Evolutionary conservation across 2,888 invertebrate genomes (phyloP), one percentile per base, ranked within the genome.

Genomic region (Salticus scenicus): DNA sequence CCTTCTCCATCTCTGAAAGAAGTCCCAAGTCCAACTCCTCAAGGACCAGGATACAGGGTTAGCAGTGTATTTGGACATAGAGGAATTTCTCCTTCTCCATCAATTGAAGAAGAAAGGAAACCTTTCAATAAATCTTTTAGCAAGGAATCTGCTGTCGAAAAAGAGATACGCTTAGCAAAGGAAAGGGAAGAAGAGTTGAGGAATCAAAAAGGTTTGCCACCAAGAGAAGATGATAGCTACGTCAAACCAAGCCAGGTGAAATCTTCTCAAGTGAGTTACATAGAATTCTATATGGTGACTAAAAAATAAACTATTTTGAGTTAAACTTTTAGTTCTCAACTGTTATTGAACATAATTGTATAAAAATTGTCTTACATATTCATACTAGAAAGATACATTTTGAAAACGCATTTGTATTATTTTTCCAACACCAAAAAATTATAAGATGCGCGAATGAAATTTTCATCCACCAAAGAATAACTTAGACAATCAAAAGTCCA

Each of bases 91-190:
- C 78, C 80, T 7, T 42, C 73, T 0, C 70, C 79, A 1, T 76
- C 41, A 14, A 51, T 42, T n/a, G 79, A 78, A 10, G 83, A 82
- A n/a, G 79, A 88, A 10, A 76, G 78, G 30, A 77, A 73, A 47
- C 24, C 69, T 0, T 74, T 72, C 67, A 77, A 80, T 24, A 41
- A 30, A 10, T 63, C 37, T 4, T 67, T 77, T 12, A 64, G 2
- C 63, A 87, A 84, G n/a, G 88, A 93, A 89, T 92, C 93, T 4
- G 92, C 92, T 5, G 92, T 93, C 64, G 92, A 93, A 89, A 89
- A 92, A 37, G 93, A 93, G 89, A 93, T 93, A 73, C 91, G 93
- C 30, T 87, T 92, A 81, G 91, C 92, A 4, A 89, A 91, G 37
- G 92, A 93, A 87, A 89, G 93, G 30, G 93, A 93, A 89, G 92